Conservation (phyloP, 2,888 invertebrate species). For the Cosmorhoe ocellata region DNA sequence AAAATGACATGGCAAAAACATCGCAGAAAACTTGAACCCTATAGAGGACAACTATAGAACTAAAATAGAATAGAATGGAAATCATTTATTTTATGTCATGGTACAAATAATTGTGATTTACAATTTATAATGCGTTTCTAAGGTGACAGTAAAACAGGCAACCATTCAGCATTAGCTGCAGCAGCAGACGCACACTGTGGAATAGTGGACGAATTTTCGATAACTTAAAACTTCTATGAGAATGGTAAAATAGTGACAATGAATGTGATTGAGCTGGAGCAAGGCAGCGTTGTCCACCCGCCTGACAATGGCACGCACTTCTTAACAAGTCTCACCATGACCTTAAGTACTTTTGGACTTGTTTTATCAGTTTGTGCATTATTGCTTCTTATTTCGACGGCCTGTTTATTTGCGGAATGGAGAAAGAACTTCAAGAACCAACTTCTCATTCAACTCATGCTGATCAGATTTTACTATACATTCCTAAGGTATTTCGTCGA, state of each 20-base stretch:
- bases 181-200: too few species aligned
- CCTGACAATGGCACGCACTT: slow-evolving; percentile 32
- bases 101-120: too few species aligned
- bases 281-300: slow-evolving; percentile 35
- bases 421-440: slow-evolving; percentile 65
- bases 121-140: too few species aligned
- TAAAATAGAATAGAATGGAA: too few species aligned
- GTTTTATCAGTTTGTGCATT: slow-evolving; percentile 50
- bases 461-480: slow-evolving; percentile 59
- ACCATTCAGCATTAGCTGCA: too few species aligned
- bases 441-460: slow-evolving; percentile 65
- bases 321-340: slow-evolving; percentile 34
- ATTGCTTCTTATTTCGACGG: slow-evolving; percentile 57
- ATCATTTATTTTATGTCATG: too few species aligned
- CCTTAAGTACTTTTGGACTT: slow-evolving; percentile 54
- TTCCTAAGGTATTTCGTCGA: slow-evolving; percentile 54
- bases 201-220: too few species aligned
- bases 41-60: not conserved
- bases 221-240: not conserved
- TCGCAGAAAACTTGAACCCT: not conserved
- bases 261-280: slow-evolving; percentile 31
- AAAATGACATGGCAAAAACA: slow-evolving; percentile 4
- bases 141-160: too few species aligned
- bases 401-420: slow-evolving; percentile 63
- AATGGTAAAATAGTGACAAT: slow-evolving; percentile 9